Base-by-base conservation (phyloP, 2,113 vertebrate genomes). In the Cygnus atratus region DNA sequence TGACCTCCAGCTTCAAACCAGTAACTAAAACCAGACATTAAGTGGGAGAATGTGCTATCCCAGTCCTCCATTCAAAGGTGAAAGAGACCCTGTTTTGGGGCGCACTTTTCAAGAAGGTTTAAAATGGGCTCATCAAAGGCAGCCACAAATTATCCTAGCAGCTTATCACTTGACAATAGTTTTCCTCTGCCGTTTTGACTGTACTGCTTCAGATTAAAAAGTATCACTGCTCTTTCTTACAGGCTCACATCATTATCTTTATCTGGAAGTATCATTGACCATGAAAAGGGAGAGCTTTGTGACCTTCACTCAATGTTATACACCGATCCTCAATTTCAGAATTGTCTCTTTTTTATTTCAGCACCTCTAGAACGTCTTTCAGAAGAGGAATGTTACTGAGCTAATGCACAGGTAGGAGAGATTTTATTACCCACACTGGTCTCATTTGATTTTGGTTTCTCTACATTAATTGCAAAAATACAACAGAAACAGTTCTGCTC, bases 401-500 rank as follows among this genome's bases (percentile, higher is more conserved):
- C 72, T 95, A 95, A 44, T 68, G 65, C 37, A 76, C 48, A 95
- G 84, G 87, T 95, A 93, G 81, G 52, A 89, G 44, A 95, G 44
- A 55, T 92, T 92, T 95, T 95, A 95, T 91, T 82, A 41, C 35
- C 63, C 89, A 76, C 81, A 70, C 18, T 75, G 89, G 84, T 76
- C 84, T 91, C 66, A 83, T 95, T 95, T 87, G 89, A 95, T 79
- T 91, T 91, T 92, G 67, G 81, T 94, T 96, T 95, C 78, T 95
- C 93, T 94, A 94, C 95, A 95, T 96, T 97, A 96, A 94, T 94
- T 95, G 87, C 87, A 90, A 79, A 95, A 76, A 94, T 67, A 97
- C 70, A 91, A 87, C 68, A 91, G 80, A 96, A 94, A 89, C 26
- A 70, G 58, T 95, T 95, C 87, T 95, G 58, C 93, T 91, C 66